Base-by-base conservation (phyloP, 2,113 vertebrate species). In the Ophthalmolycus amberensis region DNA sequence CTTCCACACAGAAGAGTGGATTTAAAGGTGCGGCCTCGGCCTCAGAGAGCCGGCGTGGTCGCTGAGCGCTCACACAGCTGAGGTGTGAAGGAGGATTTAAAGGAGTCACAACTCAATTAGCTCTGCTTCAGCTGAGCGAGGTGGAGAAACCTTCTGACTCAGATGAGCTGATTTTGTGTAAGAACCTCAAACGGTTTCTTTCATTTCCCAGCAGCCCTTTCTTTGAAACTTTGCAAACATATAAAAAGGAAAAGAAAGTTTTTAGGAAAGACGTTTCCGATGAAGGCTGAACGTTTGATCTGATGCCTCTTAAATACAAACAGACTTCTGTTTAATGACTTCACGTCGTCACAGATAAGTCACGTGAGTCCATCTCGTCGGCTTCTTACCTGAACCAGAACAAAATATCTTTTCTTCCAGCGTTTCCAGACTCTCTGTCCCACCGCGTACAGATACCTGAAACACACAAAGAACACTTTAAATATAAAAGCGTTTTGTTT, bases 351-450 rank as follows among this genome's bases (percentile, higher is more conserved):
- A 38, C 32, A 32, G 29, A 3, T 29, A 2, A 29, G 29, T 29
- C 29, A 29, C 29, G 29, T 2, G 29, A 29, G 29, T 29, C 29
- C 29, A 29, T 3, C 29, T 29, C 29, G 29, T 29, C 48, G 1
- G 9, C 25, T 70, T 92, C 94, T 93, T 88, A 99, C 98, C 97
- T 99, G 98, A 86, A 99, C 97, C 69, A 99, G 97, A 72, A 99
- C 97, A 88, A 98, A 99, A 92, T 99, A 99, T 86, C 98, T 95
- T 66, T 95, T 98, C 93, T 99, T 99, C 98, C 98, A 99, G 54
- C 97, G 94, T 87, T 99, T 99, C 98, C 98, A 99, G 87, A 99
- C 97, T 85, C 97, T 96, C 90, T 99, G 98, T 77, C 98, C 98
- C 77, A 97, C 68, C 42, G 96, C 97, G 44, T 97, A 98, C 29